phyloP scores from a whole-genome alignment of 92 coral and sea anemone genomes.

The Porites evermanni region DNA sequence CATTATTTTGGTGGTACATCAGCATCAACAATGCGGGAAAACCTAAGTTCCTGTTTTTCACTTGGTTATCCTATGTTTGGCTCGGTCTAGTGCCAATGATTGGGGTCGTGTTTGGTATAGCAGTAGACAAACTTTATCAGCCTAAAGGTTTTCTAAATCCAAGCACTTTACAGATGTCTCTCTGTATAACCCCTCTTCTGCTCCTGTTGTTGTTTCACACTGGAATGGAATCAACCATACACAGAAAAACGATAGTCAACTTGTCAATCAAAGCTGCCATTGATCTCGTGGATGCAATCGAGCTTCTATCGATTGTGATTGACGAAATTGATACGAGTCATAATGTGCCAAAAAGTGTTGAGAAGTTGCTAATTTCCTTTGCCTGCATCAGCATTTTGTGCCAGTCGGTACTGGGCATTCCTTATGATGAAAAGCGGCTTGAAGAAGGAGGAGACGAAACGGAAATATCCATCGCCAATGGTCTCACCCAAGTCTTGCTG shows the following conservation, averaged over 20 bases:
- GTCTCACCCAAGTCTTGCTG: neutral
- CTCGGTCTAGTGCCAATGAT: neutral
- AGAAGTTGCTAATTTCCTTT: neutral
- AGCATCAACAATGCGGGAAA: neutral
- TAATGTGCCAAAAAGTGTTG: neutral
- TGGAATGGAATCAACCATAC: neutral
- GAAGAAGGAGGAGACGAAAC: neutral
- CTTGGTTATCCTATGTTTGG: neutral
- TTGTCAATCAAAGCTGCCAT: neutral
- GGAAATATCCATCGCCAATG: neutral
- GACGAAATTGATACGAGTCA: neutral
- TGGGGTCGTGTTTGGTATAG: neutral
- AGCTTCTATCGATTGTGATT: neutral
- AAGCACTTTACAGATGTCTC: neutral
- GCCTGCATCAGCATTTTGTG: neutral
- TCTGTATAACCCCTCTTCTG: neutral
- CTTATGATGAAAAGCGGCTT: neutral
- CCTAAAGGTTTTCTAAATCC: neutral
- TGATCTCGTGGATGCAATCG: neutral
- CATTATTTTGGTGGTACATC: neutral
- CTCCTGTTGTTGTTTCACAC: neutral
- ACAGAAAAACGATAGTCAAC: neutral
- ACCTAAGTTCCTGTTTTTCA: neutral
- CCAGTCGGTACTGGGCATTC: neutral
- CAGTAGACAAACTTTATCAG: neutral